Base-by-base conservation (phyloP, 1,140 invertebrate genomes). In the Diorhabda sublineata region DNA sequence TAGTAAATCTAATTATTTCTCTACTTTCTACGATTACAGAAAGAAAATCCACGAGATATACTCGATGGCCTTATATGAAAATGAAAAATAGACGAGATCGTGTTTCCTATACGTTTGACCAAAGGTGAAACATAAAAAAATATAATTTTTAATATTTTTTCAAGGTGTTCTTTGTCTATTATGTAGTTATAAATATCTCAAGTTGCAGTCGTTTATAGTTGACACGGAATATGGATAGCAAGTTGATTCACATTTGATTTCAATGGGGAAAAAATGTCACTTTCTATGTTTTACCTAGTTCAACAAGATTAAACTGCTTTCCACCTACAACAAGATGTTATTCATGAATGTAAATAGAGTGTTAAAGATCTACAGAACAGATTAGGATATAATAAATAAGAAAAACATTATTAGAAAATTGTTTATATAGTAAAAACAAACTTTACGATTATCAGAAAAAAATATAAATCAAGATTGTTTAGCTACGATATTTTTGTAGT, bases 201-300 rank as follows among this genome's bases (percentile, higher is more conserved):
- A 7, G 59, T 7, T 41, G 26, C 47, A 6, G 64, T 57, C 52
- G 64, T 65, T 52, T 63, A 42, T 65, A 57, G 52, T 26, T 65
- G 64, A 47, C 64, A 56, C 41, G 58, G 47, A 57, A 65, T 47
- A 65, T 65, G 64, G 64, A 41, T 6, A 52, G 52, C 47, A 65
- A 47, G 64, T 65, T 65, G 58, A 65, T 65, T 65, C 64, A 65
- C 64, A 42, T 65, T 44, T 56, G 44, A 65, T 57, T 57, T 42
- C 47, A 42, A 8, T 52, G 45, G 8, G 42, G 43, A 43, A 65
- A 65, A 65, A 65, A 65, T 42, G 3, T 42, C 5, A 65, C 64
- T 65, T 65, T 65, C 64, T 65, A 56, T n/a, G 47, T 65, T 65
- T 56, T 57, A 65, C 47, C 52, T 26, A 62, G 47, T 52, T 52